Evolutionary conservation across 2,888 invertebrate genomes (phyloP).

Genomic region (Dorcus hopei): DNA sequence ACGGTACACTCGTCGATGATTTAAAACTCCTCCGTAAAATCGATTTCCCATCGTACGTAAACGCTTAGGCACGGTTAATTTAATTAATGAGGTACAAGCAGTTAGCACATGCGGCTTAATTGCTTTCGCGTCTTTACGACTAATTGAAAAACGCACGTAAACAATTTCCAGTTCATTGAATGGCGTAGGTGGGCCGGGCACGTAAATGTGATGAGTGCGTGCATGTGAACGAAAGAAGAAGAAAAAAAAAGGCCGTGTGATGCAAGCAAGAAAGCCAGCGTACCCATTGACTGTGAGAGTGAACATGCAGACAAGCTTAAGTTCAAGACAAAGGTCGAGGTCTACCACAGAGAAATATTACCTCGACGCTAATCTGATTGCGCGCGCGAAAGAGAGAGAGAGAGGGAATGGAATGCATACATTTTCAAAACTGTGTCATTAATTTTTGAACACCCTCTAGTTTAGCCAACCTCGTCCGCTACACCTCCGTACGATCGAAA

Average conservation of each 20-base stretch:
- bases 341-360: not conserved
- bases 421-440: no score
- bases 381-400: not conserved
- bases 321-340: constrained; percentile 3
- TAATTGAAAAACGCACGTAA: not conserved
- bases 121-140: no score
- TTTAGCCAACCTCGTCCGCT: no score
- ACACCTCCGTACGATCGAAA: no score
- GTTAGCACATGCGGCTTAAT: no score
- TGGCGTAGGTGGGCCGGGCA: not conserved
- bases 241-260: not conserved
- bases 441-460: no score
- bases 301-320: constrained; percentile 1
- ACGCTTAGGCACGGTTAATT: no score
- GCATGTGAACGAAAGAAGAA: not conserved
- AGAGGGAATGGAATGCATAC: no score
- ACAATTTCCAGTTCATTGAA: not conserved
- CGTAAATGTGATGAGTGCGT: not conserved
- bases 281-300: constrained; percentile 1
- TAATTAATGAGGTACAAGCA: no score
- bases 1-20: no score
- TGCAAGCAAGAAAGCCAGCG: not conserved
- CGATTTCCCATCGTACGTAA: no score
- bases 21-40: no score
- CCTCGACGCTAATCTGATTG: constrained; percentile 1